Conservation (phyloP, 2,797 vertebrate species). For the Eulemur mongoz region DNA sequence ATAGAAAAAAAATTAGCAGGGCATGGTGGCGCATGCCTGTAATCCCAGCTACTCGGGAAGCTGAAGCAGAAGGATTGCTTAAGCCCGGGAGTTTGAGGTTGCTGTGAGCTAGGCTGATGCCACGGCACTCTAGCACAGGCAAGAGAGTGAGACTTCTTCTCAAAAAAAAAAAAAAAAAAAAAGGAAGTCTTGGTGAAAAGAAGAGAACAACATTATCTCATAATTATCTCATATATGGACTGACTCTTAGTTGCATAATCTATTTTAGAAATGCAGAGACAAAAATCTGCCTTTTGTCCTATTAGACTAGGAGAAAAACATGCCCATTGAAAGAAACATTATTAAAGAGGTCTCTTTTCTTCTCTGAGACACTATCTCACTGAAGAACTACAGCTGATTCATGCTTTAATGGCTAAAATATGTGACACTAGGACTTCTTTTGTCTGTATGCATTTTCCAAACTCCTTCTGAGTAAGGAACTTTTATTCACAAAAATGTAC, state of each 20-base stretch:
- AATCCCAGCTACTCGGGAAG: no score
- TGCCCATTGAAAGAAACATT: constrained; percentile 43
- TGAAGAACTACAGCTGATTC: constrained; percentile 75
- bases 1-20: no score
- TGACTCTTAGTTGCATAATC: background rate
- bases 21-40: no score
- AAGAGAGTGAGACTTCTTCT: no score
- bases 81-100: no score
- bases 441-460: constrained; percentile 75
- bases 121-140: no score
- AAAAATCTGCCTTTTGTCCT: constrained; percentile 23
- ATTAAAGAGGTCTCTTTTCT: constrained; percentile 72
- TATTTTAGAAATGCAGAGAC: constrained; percentile 44
- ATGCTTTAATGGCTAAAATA: constrained; percentile 83
- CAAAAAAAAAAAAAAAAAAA: background rate
- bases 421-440: constrained; percentile 81
- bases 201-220: constrained; percentile 31
- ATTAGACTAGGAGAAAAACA: constrained; percentile 49
- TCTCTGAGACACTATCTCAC: constrained; percentile 78
- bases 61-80: no score
- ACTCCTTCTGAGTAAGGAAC: constrained; percentile 76
- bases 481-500: constrained; percentile 79
- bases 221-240: constrained; percentile 22
- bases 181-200: background rate
- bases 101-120: no score